Base-by-base conservation (phyloP, 2,888 invertebrate genomes). In the Proisotoma minuta region DNA sequence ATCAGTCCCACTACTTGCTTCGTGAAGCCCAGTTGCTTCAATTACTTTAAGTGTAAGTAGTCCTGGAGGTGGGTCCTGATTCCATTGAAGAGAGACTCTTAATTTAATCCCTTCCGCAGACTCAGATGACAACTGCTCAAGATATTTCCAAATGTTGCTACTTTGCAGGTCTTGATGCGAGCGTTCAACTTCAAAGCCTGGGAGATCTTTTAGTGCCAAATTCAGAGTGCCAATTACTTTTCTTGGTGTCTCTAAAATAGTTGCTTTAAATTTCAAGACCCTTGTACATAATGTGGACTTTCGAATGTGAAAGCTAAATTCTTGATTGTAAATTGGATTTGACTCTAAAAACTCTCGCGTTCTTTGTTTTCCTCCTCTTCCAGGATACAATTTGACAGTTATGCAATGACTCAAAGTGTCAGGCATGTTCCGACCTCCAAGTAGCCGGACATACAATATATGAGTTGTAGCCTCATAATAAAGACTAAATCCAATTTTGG, bases 1-100 rank as follows among this genome's bases (percentile, higher is more conserved):
- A 26, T 71, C 71, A 18, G 56, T 65, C 10, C 69, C 71, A 20
- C 62, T 34, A 50, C 63, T 66, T 18, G 39, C 34, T 50, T 71
- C 73, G 63, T 73, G 73, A 29, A 73, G 68, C 27, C 73, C 73
- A 62, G 59, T 61, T 2, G 73, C 73, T 57, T 73, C 70, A 34
- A 70, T 56, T 27, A 73, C 62, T 67, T 69, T 71, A 18, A 73
- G 58, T 2, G 70, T 69, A 5, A 73, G 60, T 20, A 73, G 62
- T 1, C 73, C 73, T 10, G 73, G 71, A 26, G 60, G 53, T 0
- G 73, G 73, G 22, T 73, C 71, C 1, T 49, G 20, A 18, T 59
- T 62, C 73, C 73, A 73, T 61, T 66, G 62, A 8, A 73, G 29
- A 23, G 70, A 68, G 15, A 68, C 62, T 51, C 63, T 64, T n/a